Conservation (phyloP, 30 jellyfish, hydroid and myxozoan genomes). For the Rhopilema esculentum region DNA sequence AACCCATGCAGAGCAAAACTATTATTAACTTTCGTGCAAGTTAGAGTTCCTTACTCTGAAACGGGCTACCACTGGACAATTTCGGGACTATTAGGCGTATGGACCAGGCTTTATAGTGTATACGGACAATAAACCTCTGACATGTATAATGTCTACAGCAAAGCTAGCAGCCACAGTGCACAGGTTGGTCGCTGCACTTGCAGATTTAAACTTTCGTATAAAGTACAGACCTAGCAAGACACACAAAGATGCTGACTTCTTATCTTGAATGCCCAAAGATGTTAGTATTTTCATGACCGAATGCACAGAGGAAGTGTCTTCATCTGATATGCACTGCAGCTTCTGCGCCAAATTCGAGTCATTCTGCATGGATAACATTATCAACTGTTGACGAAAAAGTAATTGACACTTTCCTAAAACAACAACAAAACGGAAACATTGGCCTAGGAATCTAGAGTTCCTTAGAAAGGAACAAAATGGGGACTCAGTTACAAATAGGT, state of each 20-base stretch:
- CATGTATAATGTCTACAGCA: conserved; percentile 38
- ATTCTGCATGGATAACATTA: conserved; percentile 23
- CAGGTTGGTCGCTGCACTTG: conserved; percentile 34
- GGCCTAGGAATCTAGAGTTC: no score
- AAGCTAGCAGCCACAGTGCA: conserved; percentile 24
- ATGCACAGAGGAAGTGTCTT: conserved; percentile 22
- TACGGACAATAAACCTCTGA: conserved; percentile 61
- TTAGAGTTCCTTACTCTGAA: conserved; percentile 42
- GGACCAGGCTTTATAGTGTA: conserved; percentile 12
- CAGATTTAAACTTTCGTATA: conserved; percentile 25
- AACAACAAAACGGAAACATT: no score
- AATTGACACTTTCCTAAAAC: not conserved
- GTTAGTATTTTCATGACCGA: not conserved
- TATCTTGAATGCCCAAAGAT: conserved; percentile 28
- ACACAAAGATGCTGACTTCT: conserved; percentile 55
- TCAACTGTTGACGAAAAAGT: conserved; percentile 23
- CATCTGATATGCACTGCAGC: conserved; percentile 10
- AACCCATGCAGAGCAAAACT: conserved; percentile 29
- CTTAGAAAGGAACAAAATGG: no score
- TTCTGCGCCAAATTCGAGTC: not conserved
- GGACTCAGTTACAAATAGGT: no score
- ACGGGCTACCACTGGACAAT: conserved; percentile 47
- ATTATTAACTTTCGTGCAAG: conserved; percentile 20
- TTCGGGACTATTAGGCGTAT: conserved; percentile 5
- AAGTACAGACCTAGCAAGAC: conserved; percentile 52